Percentiles rank a stretch among this genome's conserved stretches.
These are phyloP conservation scores for Eupristina koningsbergeri DNA, from an alignment of 1,140 invertebrate species.

Conservation along the genomic window DNA sequence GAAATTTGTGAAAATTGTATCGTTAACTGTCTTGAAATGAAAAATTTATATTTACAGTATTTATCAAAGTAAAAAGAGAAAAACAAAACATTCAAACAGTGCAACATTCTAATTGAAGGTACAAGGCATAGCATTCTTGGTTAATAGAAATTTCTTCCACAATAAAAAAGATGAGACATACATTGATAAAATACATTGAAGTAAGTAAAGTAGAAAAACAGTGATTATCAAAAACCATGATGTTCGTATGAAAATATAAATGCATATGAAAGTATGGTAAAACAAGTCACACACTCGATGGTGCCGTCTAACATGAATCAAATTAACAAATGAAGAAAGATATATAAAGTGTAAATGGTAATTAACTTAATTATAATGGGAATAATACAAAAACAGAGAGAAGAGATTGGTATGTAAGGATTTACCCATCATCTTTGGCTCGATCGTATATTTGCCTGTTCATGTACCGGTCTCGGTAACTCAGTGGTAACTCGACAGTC, in stretches of 20 bases:
- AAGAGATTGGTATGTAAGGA: conserved; percentile 38
- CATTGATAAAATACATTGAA: background rate
- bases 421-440: conserved; percentile 54
- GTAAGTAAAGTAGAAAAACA: conserved; percentile 1
- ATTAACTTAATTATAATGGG: conserved; percentile 17
- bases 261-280: background rate
- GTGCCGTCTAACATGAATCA: background rate
- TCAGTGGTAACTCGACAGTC: conserved; percentile 37
- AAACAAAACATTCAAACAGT: background rate
- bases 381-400: conserved; percentile 38
- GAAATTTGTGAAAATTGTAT: no score
- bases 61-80: background rate
- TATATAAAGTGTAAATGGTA: no score
- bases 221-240: conserved; percentile 29
- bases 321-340: conserved; percentile 23
- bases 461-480: conserved; percentile 48
- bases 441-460: conserved; percentile 53
- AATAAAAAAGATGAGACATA: conserved; percentile 1
- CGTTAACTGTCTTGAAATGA: no score
- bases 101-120: conserved; percentile 28
- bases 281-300: conserved; percentile 28
- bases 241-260: conserved; percentile 2
- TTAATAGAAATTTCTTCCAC: conserved; percentile 6
- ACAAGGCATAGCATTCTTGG: conserved; percentile 4
- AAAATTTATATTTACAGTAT: background rate